Conservation (phyloP, 2,888 invertebrate genomes). For the Allophyes oxyacanthae region DNA sequence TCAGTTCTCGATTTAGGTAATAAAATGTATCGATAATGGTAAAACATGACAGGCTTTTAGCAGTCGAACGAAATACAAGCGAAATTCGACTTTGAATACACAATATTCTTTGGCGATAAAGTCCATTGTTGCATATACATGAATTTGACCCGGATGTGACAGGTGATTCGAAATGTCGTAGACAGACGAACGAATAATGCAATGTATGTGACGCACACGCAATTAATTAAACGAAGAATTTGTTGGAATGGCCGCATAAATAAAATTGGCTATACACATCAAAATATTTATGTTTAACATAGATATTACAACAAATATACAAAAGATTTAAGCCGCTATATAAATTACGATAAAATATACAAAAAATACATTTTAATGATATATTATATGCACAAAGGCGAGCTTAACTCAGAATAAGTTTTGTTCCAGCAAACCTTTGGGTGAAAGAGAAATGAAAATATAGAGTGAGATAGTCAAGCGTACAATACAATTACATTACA, state of each 20-base stretch:
- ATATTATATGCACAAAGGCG: too few species aligned
- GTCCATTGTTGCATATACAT: not conserved
- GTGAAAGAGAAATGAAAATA: too few species aligned
- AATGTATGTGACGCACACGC: slow-evolving; percentile 3
- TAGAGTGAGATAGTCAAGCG: too few species aligned
- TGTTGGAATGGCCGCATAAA: slow-evolving; percentile 18
- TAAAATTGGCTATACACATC: slow-evolving; percentile 17
- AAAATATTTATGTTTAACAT: not conserved
- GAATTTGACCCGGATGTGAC: slow-evolving; percentile 26
- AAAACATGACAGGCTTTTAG: slow-evolving; percentile 4
- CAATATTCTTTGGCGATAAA: not conserved
- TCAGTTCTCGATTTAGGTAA: slow-evolving; percentile 11
- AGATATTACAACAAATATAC: not conserved
- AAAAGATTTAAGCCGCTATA: not conserved
- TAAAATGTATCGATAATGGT: slow-evolving; percentile 16
- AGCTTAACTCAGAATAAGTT: too few species aligned
- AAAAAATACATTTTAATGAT: too few species aligned
- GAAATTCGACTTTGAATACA: not conserved
- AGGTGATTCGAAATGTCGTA: slow-evolving; percentile 3
- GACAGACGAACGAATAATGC: slow-evolving; percentile 5
- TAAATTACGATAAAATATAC: not conserved
- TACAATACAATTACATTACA: too few species aligned
- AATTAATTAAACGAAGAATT: slow-evolving; percentile 17
- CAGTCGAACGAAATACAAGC: not conserved
- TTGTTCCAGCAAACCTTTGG: too few species aligned